Evolutionary conservation across 2,888 invertebrate genomes (phyloP).

Genomic region (Mechanitis messenoides): DNA sequence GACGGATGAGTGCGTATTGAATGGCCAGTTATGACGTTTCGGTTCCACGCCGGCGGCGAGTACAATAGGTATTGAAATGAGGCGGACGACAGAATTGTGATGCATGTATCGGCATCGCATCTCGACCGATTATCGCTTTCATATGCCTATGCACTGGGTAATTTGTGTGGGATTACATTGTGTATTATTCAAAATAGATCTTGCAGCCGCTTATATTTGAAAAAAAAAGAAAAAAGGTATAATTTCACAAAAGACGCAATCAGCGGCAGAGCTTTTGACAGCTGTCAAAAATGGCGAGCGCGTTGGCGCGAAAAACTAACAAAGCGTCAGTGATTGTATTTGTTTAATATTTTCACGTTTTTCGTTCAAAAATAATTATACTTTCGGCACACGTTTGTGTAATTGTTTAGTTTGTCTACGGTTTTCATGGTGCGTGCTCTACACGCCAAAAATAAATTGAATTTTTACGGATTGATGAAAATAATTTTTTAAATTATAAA

Average conservation of each 20-base stretch:
- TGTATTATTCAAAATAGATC: slow-evolving; percentile 54
- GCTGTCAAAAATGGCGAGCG: slow-evolving; percentile 53
- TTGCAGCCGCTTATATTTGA: slow-evolving; percentile 33
- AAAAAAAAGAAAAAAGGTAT: slow-evolving; percentile 39
- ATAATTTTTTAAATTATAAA: slow-evolving; percentile 41
- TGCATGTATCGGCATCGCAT: slow-evolving; percentile 63
- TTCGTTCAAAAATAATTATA: slow-evolving; percentile 64
- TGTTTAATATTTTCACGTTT: slow-evolving; percentile 61
- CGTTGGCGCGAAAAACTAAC: slow-evolving; percentile 69
- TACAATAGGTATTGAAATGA: slow-evolving; percentile 72
- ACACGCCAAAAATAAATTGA: slow-evolving; percentile 63
- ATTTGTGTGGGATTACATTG: slow-evolving; percentile 67
- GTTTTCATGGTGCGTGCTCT: slow-evolving; percentile 43
- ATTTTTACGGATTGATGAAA: slow-evolving; percentile 56
- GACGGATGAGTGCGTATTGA: slow-evolving; percentile 59
- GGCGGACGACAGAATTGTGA: slow-evolving; percentile 45
- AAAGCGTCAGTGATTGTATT: slow-evolving; percentile 47
- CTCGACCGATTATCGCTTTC: slow-evolving; percentile 62
- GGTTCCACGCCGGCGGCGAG: slow-evolving; percentile 33
- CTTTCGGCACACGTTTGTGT: slow-evolving; percentile 69
- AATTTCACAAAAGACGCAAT: slow-evolving; percentile 37
- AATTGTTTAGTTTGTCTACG: slow-evolving; percentile 73
- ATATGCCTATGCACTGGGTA: slow-evolving; percentile 54
- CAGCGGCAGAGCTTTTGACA: slow-evolving; percentile 47
- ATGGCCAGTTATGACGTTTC: slow-evolving; percentile 53